A percentile compares a stretch with the other conserved stretches of the same genome.
These are phyloP conservation scores for Dicyrtomina minuta DNA, from an alignment of 2,888 invertebrate species.

Conservation along the genomic window DNA sequence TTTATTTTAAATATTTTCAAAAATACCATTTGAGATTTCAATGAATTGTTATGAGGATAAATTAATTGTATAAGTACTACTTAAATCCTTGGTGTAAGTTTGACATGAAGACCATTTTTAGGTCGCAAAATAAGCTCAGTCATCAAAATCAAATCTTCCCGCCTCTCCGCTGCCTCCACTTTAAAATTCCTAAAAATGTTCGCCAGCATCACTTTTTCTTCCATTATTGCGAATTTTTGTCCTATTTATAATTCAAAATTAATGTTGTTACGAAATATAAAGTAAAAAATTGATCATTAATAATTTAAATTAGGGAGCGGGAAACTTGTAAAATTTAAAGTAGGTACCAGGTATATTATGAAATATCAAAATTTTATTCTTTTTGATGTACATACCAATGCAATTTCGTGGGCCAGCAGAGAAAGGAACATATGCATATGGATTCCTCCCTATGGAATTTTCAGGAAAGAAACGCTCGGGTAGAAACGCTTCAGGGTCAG, in stretches of 20 bases:
- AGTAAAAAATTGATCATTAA: no score
- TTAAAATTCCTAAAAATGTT: constrained; percentile 63
- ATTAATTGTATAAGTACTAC: no score
- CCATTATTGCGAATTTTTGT: constrained; percentile 64
- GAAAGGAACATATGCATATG: constrained; percentile 32
- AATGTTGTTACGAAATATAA: no score
- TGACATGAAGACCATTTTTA: constrained; percentile 29
- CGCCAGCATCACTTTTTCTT: constrained; percentile 64
- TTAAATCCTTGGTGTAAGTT: constrained; percentile 13
- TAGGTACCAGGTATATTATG: no score
- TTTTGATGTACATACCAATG: no score
- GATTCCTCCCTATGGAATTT: constrained; percentile 9
- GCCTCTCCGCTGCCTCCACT: constrained; percentile 62
- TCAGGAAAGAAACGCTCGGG: constrained; percentile 29
- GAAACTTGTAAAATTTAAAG: no score
- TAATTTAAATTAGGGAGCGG: no score
- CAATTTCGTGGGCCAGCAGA: constrained; percentile 37
- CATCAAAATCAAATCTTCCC: constrained; percentile 62
- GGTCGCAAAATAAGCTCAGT: constrained; percentile 66
- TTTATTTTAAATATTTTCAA: no score
- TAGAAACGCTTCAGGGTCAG: constrained; percentile 25
- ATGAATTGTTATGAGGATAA: no score
- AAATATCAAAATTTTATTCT: no score
- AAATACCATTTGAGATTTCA: no score
- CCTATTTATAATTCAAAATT: constrained; percentile 58